A percentile compares a stretch with the other conserved stretches of the same genome.
Evolutionary conservation across 2,797 vertebrate species (phyloP).

Genomic region (Siniperca obscura): DNA sequence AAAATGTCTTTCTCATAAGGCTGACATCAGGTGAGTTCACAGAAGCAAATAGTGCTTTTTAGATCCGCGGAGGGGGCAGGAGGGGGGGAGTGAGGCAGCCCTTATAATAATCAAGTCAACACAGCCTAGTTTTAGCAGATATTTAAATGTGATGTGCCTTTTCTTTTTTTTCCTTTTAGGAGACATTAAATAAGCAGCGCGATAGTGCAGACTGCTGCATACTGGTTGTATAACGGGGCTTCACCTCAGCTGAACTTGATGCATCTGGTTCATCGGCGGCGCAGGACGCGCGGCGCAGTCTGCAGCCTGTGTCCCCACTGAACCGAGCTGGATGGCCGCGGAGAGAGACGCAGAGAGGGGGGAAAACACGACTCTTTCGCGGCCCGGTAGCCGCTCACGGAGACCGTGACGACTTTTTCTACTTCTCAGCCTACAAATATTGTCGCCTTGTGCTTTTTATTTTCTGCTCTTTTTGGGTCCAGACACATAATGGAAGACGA

Average conservation of each 20-base stretch:
- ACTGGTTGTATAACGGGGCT: constrained; percentile 80
- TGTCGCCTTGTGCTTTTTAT: constrained; percentile 14
- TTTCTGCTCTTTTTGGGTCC: neutral
- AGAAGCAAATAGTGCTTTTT: constrained; percentile 57
- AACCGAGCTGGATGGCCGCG: constrained; percentile 66
- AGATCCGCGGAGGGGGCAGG: constrained; percentile 56
- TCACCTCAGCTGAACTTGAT: constrained; percentile 88
- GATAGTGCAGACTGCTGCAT: constrained; percentile 35
- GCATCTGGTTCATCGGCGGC: constrained; percentile 75
- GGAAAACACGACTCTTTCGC: neutral
- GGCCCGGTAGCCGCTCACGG: constrained; percentile 12
- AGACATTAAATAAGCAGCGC: constrained; percentile 59
- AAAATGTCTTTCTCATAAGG: constrained; percentile 15
- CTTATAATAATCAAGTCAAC: constrained; percentile 59
- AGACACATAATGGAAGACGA: constrained; percentile 35
- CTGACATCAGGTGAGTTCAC: constrained; percentile 47
- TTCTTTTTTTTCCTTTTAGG: constrained; percentile 32
- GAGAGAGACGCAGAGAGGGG: constrained; percentile 24
- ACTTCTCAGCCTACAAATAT: constrained; percentile 8
- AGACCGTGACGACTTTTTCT: constrained; percentile 12
- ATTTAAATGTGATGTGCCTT: constrained; percentile 50
- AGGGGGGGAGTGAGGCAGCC: constrained; percentile 45
- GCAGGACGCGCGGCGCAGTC: constrained; percentile 62
- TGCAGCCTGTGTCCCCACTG: constrained; percentile 74
- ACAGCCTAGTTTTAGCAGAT: constrained; percentile 42